Conservation (phyloP, 2,888 invertebrate species). For the Psylliodes chrysocephalus region DNA sequence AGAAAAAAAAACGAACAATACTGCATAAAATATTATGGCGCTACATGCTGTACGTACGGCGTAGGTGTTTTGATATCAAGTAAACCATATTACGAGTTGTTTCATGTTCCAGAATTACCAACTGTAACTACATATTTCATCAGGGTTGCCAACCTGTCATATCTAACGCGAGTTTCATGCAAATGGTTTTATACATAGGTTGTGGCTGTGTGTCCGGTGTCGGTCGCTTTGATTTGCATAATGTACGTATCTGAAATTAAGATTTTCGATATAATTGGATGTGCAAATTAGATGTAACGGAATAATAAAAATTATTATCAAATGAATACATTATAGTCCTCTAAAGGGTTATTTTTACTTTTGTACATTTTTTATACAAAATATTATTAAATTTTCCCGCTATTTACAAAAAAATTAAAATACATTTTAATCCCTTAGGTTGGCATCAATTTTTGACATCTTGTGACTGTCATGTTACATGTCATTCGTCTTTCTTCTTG, state of each 20-base stretch:
- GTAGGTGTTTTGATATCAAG: conserved; percentile 33
- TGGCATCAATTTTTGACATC: too few species aligned
- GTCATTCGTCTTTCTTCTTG: too few species aligned
- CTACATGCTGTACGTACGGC: conserved; percentile 2
- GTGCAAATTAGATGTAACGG: too few species aligned
- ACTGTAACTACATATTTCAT: conserved; percentile 41
- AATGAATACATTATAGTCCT: too few species aligned
- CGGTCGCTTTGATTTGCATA: conserved; percentile 3
- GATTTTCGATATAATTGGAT: too few species aligned
- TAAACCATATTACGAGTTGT: conserved; percentile 35
- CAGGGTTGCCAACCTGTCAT: conserved; percentile 27
- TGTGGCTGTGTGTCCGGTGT: neutral
- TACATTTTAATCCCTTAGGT: too few species aligned
- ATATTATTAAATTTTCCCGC: too few species aligned
- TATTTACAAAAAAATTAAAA: too few species aligned
- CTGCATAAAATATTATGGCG: conserved; percentile 28
- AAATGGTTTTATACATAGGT: conserved; percentile 33
- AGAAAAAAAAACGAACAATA: conserved; percentile 11
- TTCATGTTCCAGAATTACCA: conserved; percentile 38
- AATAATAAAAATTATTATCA: too few species aligned
- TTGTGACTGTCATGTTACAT: too few species aligned
- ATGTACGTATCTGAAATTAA: neutral
- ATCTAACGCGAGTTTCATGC: conserved; percentile 40
- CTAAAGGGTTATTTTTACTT: too few species aligned
- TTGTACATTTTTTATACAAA: too few species aligned